A percentile compares a stretch with the other conserved stretches of the same genome.
Evolutionary conservation across 2,797 vertebrate species (phyloP).

Genomic region (Tokudaia tokunoshimensis): DNA sequence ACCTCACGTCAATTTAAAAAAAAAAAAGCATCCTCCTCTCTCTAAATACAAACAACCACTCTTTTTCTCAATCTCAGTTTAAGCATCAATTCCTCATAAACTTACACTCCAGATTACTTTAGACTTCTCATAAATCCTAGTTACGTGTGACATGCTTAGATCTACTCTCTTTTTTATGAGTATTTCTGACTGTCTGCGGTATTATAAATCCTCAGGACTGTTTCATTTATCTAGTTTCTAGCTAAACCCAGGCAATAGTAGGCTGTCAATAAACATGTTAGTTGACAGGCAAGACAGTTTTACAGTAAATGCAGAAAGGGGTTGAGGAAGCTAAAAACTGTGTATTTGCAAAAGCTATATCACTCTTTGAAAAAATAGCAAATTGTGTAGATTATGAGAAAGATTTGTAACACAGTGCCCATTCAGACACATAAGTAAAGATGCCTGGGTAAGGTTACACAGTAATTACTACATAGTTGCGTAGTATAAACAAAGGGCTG

Average conservation of each 20-base stretch:
- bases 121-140: not conserved
- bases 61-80: not conserved
- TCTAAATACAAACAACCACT: constrained; percentile 4
- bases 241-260: not conserved
- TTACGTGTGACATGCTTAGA: not conserved
- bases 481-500: not conserved
- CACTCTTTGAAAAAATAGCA: not conserved
- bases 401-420: not conserved
- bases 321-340: constrained; percentile 29
- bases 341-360: constrained; percentile 6
- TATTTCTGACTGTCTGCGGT: not conserved
- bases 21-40: not conserved
- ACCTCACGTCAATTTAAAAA: not conserved
- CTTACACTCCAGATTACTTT: not conserved
- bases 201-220: constrained; percentile 15
- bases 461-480: not conserved
- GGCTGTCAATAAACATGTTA: not conserved
- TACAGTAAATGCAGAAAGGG: constrained; percentile 4
- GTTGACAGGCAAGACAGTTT: constrained; percentile 32
- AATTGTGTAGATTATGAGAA: not conserved
- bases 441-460: not conserved
- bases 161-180: not conserved
- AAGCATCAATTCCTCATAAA: constrained; percentile 32
- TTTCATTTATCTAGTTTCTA: constrained; percentile 10
- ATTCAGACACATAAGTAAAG: constrained; percentile 43